These are phyloP conservation scores for Syngnathus scovelli DNA, from an alignment of 2,113 vertebrate species.

Conservation along the genomic window DNA sequence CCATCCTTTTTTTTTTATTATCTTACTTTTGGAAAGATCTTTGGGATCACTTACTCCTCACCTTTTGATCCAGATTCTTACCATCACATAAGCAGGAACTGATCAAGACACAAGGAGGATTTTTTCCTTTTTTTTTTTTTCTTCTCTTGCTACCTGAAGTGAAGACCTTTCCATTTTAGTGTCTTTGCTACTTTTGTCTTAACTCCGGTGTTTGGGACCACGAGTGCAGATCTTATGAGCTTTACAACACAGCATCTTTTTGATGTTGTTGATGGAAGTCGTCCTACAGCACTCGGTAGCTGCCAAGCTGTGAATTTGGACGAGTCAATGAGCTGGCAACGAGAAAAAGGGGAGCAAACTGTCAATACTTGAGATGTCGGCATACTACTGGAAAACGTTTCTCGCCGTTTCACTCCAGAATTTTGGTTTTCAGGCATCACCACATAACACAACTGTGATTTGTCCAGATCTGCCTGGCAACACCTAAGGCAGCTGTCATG, in stretches of 20 bases:
- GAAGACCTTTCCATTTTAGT: slow-evolving; percentile 4
- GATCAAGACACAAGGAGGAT: background rate
- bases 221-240: slow-evolving; percentile 13
- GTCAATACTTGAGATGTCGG: slow-evolving; percentile 3
- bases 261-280: background rate
- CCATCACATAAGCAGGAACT: background rate
- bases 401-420: slow-evolving; percentile 1
- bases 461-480: slow-evolving; percentile 5
- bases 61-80: background rate
- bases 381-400: slow-evolving; percentile 37
- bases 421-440: background rate
- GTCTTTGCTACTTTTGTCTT: slow-evolving; percentile 30
- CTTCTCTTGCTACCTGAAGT: background rate
- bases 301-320: slow-evolving; percentile 37
- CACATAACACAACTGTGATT: slow-evolving; percentile 7
- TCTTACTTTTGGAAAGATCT: background rate
- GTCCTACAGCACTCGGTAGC: slow-evolving; percentile 26
- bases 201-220: slow-evolving; percentile 39
- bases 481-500: background rate
- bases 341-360: background rate
- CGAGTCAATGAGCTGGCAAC: slow-evolving; percentile 16
- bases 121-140: background rate
- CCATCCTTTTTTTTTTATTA: background rate
- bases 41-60: background rate
- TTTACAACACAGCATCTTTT: background rate